phyloP scores from a whole-genome alignment of 2,113 vertebrate species.

The Nanorana parkeri region DNA sequence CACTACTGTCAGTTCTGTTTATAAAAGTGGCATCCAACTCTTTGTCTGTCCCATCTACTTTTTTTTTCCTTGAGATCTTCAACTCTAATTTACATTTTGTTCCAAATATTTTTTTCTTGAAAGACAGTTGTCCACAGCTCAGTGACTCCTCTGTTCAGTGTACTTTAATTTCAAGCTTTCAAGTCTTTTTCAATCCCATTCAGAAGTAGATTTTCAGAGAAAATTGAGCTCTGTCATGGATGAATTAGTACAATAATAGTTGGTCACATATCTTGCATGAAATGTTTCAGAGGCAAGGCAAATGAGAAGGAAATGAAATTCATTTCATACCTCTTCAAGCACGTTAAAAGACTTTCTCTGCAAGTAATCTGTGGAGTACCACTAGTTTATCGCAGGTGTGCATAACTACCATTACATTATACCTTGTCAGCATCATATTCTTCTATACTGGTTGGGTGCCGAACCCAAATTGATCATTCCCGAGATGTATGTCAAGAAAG shows the following conservation, averaged over 20 bases:
- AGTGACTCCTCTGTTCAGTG: conserved; percentile 78
- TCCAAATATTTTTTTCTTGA: conserved; percentile 78
- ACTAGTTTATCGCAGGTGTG: conserved; percentile 84
- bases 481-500: conserved; percentile 34
- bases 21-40: conserved; percentile 35
- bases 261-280: conserved; percentile 95
- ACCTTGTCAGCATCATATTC: conserved; percentile 81
- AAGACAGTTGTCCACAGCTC: conserved; percentile 79
- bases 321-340: conserved; percentile 99
- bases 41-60: conserved; percentile 23
- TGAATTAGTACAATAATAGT: conserved; percentile 98
- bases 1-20: conserved; percentile 8
- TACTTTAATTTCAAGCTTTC: conserved; percentile 87
- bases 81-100: conserved; percentile 80
- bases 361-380: conserved; percentile 85
- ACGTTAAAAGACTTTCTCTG: conserved; percentile 88
- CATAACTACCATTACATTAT: conserved; percentile 85
- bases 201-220: conserved; percentile 92
- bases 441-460: conserved; percentile 82
- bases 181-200: conserved; percentile 83
- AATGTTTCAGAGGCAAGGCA: conserved; percentile 94
- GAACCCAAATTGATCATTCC: conserved; percentile 76
- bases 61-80: conserved; percentile 55
- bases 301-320: conserved; percentile 96
- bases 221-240: conserved; percentile 99